Base-by-base conservation (phyloP, 2,113 vertebrate species). In the Gavialis gangeticus region DNA sequence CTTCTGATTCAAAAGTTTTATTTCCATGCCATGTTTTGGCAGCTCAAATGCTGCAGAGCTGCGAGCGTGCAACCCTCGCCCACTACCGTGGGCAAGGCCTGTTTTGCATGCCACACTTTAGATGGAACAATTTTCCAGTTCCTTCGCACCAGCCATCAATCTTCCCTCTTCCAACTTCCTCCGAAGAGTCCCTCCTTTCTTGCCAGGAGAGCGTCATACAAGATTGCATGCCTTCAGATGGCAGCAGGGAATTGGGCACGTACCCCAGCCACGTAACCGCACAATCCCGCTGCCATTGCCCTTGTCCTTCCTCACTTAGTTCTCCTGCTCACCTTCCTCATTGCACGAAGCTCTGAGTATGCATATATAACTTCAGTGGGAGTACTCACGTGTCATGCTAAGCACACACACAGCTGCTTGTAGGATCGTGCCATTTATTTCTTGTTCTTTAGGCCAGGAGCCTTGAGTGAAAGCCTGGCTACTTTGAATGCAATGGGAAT, bases 141-240 rank as follows among this genome's bases (percentile, higher is more conserved):
- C 27, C 88, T 95, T 78, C 87, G 89, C 91, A 87, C 90, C 82
- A 87, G 80, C 77, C 73, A 76, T 82, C 77, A 94, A 85, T 95
- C 84, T 90, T 63, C 92, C 22, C 56, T 91, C 59, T 94, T 88
- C 79, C 90, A 60, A 83, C 82, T 93, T 90, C 90, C 92, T 85
- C 37, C 82, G 84, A 13, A 85, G 91, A 79, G 59, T 3, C 21
- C 10, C 9, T 27, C 24, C 12, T 4, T 16, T 1, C 21, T 73
- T 93, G 95, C 94, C 94, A 94, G 87, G 88, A 5, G 17, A 69
- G 22, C 62, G 82, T 91, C 94, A 94, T 30, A 8, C 17, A 92
- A 93, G 94, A 87, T 87, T 81, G 77, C 82, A 85, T 60, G 76
- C 67, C 69, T 69, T 87, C 87, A 82, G 82, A 2, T 25, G 54